These are phyloP conservation scores for Camelus bactrianus DNA, from an alignment of 2,113 vertebrate genomes.

Conservation along the genomic window DNA sequence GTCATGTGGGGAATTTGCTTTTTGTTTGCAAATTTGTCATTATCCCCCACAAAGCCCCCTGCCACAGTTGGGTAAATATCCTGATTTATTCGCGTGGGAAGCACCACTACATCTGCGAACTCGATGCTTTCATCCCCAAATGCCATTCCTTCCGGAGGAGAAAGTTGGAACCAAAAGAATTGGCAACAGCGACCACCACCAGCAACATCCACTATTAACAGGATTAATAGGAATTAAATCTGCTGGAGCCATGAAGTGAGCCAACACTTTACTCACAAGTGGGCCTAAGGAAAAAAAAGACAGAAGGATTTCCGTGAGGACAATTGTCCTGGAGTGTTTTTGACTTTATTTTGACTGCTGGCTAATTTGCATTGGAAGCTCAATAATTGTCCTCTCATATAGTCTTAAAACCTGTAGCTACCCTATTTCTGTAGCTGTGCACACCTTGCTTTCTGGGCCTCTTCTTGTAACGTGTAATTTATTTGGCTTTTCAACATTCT, in stretches of 20 bases:
- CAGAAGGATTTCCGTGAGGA: neutral
- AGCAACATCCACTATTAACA: neutral
- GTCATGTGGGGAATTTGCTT: constrained; percentile 54
- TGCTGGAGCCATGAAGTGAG: neutral
- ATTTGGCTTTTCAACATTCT: neutral
- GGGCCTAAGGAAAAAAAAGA: neutral
- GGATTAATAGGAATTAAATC: constrained; percentile 66
- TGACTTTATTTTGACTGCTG: neutral
- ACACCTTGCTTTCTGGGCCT: neutral
- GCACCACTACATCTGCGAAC: constrained; percentile 10
- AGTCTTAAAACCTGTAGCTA: neutral
- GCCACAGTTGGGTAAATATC: constrained; percentile 59
- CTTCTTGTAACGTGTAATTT: neutral
- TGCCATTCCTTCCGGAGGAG: neutral
- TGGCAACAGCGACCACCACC: neutral
- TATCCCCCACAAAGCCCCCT: constrained; percentile 58
- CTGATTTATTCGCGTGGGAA: constrained; percentile 48
- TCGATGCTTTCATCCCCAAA: neutral
- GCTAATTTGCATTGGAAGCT: neutral
- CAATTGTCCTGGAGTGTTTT: neutral
- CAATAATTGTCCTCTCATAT: neutral
- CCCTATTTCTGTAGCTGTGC: accelerated
- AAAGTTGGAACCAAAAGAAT: neutral
- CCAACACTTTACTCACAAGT: neutral
- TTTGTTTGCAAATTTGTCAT: constrained; percentile 75